Base-by-base conservation (phyloP, 2,797 vertebrate genomes). In the Pogonophryne albipinna region DNA sequence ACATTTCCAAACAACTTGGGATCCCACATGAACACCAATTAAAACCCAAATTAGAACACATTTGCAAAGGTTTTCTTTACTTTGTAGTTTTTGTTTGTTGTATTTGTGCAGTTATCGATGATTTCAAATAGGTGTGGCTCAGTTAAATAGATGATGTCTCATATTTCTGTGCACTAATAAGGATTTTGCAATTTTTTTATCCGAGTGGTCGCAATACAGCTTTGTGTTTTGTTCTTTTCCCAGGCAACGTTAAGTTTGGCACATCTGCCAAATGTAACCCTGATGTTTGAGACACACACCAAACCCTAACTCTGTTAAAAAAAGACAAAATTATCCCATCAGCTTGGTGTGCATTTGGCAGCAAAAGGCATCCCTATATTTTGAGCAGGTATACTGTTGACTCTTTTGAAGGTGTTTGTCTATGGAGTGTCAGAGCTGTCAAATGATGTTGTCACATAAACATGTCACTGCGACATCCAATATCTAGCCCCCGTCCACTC, bases 401-500 rank as follows among this genome's bases (percentile, higher is more conserved):
- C 70, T 91, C 90, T 85, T 94, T 93, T 94, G 90, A 94, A 92
- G 93, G 66, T 91, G 89, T 91, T 91, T 89, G 84, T 91, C 88
- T 92, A 89, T 80, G 75, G 80, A 84, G 90, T 83, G 89, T 91
- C 87, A 88, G 34, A 88, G 88, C 92, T 87, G 86, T 93, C 88
- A 94, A 85, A 89, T 63, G 91, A 89, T 88, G 91, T 94, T 91
- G 92, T 93, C 92, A 91, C 84, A 88, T 93, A 94, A 94, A 92
- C 91, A 93, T 94, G 91, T 90, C 92, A 91, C 64, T 0, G 76
- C 53, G 66, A 90, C 89, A 94, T 94, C 86, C 92, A 87, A 93
- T 93, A 90, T 91, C 91, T 78, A 89, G 91, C 91, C 87, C 90
- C 88, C 85, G 87, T 93, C 92, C 90, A 79, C 80, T 85, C 65